A percentile compares a stretch with the other conserved stretches of the same genome.
Evolutionary conservation across 2,113 vertebrate genomes (phyloP).

Genomic region (cattle (Bos taurus)): DNA sequence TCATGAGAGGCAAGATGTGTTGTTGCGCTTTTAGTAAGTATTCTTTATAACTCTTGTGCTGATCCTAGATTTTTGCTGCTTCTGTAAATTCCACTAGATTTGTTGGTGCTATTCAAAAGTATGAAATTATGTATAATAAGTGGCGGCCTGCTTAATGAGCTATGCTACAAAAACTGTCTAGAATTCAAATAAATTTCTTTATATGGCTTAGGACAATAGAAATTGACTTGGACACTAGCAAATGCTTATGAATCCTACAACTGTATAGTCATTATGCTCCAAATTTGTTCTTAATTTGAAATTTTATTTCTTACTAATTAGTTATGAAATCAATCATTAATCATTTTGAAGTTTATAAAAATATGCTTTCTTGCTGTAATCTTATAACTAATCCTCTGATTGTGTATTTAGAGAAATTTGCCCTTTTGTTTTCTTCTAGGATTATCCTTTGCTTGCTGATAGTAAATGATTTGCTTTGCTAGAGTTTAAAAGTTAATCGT

Average conservation of each 20-base stretch:
- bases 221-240: slow-evolving; percentile 62
- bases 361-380: slow-evolving; percentile 96
- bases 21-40: slow-evolving; percentile 58
- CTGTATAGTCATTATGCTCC: slow-evolving; percentile 34
- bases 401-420: slow-evolving; percentile 77
- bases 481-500: slow-evolving; percentile 35
- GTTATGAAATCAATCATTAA: slow-evolving; percentile 86
- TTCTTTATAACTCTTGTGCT: slow-evolving; percentile 69
- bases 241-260: slow-evolving; percentile 67
- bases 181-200: slow-evolving; percentile 57
- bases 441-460: slow-evolving; percentile 72
- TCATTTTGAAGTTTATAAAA: slow-evolving; percentile 74
- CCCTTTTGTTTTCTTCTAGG: slow-evolving; percentile 68
- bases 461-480: slow-evolving; percentile 77
- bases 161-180: slow-evolving; percentile 68
- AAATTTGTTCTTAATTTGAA: slow-evolving; percentile 79
- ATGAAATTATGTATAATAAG: slow-evolving; percentile 39
- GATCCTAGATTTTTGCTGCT: slow-evolving; percentile 75
- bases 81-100: slow-evolving; percentile 39
- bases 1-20: slow-evolving; percentile 46
- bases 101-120: slow-evolving; percentile 1
- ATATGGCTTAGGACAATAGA: slow-evolving; percentile 47
- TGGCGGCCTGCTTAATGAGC: slow-evolving; percentile 73
- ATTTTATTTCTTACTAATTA: slow-evolving; percentile 85
- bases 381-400: slow-evolving; percentile 95